Evolutionary conservation across 1,140 invertebrate genomes (phyloP), one percentile per base, ranked within the genome.

Genomic region (Aplysia californica): DNA sequence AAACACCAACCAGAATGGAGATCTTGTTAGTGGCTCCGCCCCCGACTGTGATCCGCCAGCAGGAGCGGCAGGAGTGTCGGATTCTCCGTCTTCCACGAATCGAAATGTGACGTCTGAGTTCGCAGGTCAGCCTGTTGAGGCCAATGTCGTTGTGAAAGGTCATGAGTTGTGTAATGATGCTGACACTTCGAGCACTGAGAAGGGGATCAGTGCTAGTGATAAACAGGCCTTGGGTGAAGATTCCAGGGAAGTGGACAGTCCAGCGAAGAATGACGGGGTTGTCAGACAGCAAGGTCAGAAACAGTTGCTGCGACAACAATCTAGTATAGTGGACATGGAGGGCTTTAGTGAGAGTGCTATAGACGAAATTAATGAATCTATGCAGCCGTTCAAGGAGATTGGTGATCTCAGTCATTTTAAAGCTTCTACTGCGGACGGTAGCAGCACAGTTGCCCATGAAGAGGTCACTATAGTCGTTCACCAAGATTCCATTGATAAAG

Each of bases 341-440:
- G 61, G 72, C 4, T 66, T 75, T 41, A 66, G 31, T 50, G 72
- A 65, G 6, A 50, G 18, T 10, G 61, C 23, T 2, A 36, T 75
- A 1, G 36, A 64, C 20, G 72, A 75, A 64, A 75, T 75, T 6
- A 65, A 66, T 39, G 23, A 36, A 20, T 75, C 72, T 35, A 75
- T 75, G 72, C 59, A 41, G 20, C 72, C 72, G 15, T 75, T 75
- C 39, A 75, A 66, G 59, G 70, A 73, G 36, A 59, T 73, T 64
- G 35, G 64, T 26, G 56, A 58, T 58, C 33, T 56, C 3, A 72
- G 56, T 38, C 61, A 38, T 41, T 61, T 61, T 50, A n/a, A n/a
- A n/a, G n/a, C n/a, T n/a, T n/a, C n/a, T n/a, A n/a, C n/a, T n/a
- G n/a, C n/a, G n/a, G n/a, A n/a, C n/a, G n/a, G n/a, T n/a, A n/a